Evolutionary conservation across 1,140 invertebrate genomes (phyloP), one percentile per base, ranked within the genome.

Genomic region (Drosophila truncata): DNA sequence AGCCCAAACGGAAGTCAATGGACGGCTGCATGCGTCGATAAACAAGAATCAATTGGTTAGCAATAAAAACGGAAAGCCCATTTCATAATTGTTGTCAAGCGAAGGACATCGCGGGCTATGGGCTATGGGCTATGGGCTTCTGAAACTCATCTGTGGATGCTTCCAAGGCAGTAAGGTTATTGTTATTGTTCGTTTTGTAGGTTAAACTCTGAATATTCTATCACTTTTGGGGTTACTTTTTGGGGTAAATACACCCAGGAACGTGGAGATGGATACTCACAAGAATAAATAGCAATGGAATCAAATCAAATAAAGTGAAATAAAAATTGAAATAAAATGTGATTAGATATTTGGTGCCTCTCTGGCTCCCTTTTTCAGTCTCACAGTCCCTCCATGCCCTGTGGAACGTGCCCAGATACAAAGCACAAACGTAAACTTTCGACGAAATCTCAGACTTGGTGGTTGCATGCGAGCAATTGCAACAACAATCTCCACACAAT

Each of bases 301-400:
- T 81, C 47, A 77, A 84, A 84, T 84, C 72, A 80, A 77, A 84
- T 84, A 84, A 84, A 80, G 58, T 80, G 77, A 84, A 84, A 84
- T 83, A 84, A 84, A 84, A 84, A 81, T 83, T 83, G 61, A 77
- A 84, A 84, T 84, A 84, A 78, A 85, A 85, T 85, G 65, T 85
- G 78, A 85, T 85, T 85, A 85, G 84, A 78, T 64, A 64, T 54
- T 44, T 57, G 33, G 35, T 54, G 62, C 37, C 73, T 23, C 18
- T 23, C 39, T 58, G 46, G 61, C 37, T 46, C 27, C 42, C 23
- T 14, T n/a, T 9, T 31, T 41, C 55, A 29, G 16, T 20, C 27
- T 6, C 27, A 13, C 25, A 20, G 52, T 37, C 33, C 54, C 33
- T 41, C 23, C 37, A 23, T 25, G 62, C 49, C 50, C 42, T 62